A percentile compares a stretch with the other conserved stretches of the same genome.
phyloP scores from a whole-genome alignment of 92 coral and sea anemone species.

The Siderastrea radians region DNA sequence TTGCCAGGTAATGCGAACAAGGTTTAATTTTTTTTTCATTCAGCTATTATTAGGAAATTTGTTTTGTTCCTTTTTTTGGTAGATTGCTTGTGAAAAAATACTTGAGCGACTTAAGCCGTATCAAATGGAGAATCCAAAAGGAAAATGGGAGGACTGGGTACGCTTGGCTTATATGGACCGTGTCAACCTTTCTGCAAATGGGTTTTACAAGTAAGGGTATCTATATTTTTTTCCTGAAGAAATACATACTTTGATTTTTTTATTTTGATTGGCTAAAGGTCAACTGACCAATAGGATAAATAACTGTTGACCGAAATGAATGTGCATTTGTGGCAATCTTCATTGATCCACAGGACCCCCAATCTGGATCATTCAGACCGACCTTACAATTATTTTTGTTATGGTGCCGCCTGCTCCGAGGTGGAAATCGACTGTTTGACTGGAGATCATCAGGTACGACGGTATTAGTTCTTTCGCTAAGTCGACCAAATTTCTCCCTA shows the following conservation, averaged over 20 bases:
- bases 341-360: constrained; percentile 66
- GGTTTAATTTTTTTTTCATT: too few species aligned
- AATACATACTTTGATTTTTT: too few species aligned
- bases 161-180: constrained; percentile 76
- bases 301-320: too few species aligned
- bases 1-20: too few species aligned
- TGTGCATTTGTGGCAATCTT: too few species aligned
- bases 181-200: constrained; percentile 84
- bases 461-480: too few species aligned
- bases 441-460: constrained; percentile 76
- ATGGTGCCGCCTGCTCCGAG: constrained; percentile 88
- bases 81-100: constrained; percentile 86
- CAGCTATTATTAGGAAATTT: not conserved
- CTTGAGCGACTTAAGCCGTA: constrained; percentile 68
- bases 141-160: constrained; percentile 93
- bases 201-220: constrained; percentile 81
- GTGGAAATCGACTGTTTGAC: constrained; percentile 91
- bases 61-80: not conserved
- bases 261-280: too few species aligned
- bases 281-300: too few species aligned
- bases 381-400: constrained; percentile 82
- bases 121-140: constrained; percentile 84
- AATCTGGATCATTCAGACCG: constrained; percentile 73
- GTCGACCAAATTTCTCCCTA: too few species aligned
- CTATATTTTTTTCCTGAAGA: too few species aligned